phyloP scores from a whole-genome alignment of 2,888 invertebrate genomes.

The Uropetala carovei region DNA sequence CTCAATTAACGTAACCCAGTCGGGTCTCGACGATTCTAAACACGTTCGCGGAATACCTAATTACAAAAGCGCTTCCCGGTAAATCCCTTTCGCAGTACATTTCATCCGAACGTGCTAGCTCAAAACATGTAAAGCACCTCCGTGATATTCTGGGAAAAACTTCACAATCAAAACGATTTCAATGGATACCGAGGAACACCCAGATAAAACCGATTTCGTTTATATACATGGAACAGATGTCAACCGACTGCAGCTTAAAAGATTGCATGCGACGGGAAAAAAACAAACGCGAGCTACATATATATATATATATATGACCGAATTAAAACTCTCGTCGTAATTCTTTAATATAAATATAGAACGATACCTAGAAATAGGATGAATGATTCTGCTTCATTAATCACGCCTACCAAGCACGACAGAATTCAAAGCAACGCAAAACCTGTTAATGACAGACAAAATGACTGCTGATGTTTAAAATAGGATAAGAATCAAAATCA shows the following conservation, averaged over 20 bases:
- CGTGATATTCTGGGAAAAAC: too few species aligned
- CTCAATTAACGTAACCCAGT: neutral
- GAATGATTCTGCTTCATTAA: too few species aligned
- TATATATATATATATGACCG: too few species aligned
- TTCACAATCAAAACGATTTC: too few species aligned
- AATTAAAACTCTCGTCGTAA: neutral
- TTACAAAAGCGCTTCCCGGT: neutral
- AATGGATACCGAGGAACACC: too few species aligned
- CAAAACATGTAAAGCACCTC: neutral
- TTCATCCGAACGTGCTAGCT: neutral
- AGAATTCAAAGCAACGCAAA: neutral
- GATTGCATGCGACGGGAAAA: too few species aligned
- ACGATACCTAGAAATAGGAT: neutral
- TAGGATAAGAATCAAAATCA: neutral
- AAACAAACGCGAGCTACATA: too few species aligned
- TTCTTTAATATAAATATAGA: neutral
- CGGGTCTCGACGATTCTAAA: neutral
- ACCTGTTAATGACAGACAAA: neutral
- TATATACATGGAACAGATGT: too few species aligned
- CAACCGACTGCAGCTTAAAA: too few species aligned
- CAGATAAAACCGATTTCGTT: too few species aligned
- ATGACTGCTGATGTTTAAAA: too few species aligned
- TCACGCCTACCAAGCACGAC: neutral
- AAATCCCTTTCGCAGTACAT: neutral
- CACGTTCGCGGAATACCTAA: conserved; percentile 14